Percentiles rank a stretch among this genome's conserved stretches.
Evolutionary conservation across 2,113 vertebrate species (phyloP).

Genomic region (Stictonetta naevosa): DNA sequence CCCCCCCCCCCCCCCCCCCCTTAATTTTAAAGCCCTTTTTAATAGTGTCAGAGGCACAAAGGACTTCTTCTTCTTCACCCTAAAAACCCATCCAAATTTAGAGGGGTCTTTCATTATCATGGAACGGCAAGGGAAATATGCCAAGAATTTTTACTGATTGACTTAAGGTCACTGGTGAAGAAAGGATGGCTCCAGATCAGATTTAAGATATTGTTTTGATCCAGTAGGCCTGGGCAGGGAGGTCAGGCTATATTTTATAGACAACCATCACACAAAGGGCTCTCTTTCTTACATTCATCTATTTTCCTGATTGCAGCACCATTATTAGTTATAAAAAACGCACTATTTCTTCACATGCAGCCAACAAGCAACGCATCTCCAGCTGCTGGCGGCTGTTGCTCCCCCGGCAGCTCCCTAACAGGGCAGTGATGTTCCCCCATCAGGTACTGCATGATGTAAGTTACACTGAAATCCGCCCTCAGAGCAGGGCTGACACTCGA

Average conservation of each 20-base stretch:
- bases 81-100: conserved; percentile 51
- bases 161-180: conserved; percentile 26
- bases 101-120: background rate
- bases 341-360: background rate
- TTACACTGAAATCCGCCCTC: background rate
- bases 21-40: background rate
- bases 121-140: conserved; percentile 13
- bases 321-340: background rate
- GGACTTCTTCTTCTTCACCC: conserved; percentile 22
- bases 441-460: background rate
- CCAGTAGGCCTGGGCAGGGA: background rate
- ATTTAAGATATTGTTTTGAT: conserved; percentile 23
- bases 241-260: conserved; percentile 36
- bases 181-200: background rate
- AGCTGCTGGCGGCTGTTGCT: background rate
- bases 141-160: conserved; percentile 41
- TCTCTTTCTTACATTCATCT: background rate
- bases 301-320: background rate
- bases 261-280: background rate
- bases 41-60: conserved; percentile 15
- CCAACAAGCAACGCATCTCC: fast-evolving
- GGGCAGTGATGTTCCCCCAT: fast-evolving
- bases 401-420: fast-evolving
- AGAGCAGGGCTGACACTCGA: background rate
- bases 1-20: no score